Evolutionary conservation across 2,888 invertebrate genomes (phyloP).

Genomic region (Leptodirus hochenwartii): DNA sequence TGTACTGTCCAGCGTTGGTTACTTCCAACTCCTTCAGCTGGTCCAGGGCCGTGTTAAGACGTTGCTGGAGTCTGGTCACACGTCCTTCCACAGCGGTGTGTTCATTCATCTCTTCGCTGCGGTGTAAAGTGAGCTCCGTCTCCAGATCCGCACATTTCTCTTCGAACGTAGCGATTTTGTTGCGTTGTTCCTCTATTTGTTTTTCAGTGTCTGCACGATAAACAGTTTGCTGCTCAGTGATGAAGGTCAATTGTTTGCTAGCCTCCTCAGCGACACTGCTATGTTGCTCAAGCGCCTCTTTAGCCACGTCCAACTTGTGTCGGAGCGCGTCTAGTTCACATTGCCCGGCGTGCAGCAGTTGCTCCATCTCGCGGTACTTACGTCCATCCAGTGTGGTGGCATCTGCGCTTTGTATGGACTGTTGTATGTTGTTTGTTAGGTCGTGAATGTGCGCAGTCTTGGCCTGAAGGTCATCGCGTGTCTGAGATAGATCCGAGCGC

Average conservation of each 20-base stretch:
- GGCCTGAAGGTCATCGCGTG: conserved; percentile 38
- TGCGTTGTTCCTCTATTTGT: conserved; percentile 39
- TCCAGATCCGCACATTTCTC: conserved; percentile 46
- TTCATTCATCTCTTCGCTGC: too few relatives aligned
- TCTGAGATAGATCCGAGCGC: conserved; percentile 36
- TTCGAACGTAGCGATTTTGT: conserved; percentile 37
- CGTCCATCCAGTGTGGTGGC: conserved; percentile 43
- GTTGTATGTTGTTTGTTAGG: conserved; percentile 46
- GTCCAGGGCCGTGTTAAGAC: conserved; percentile 15
- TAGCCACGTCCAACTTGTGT: conserved; percentile 52
- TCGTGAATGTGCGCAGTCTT: conserved; percentile 50
- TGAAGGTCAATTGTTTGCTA: conserved; percentile 51
- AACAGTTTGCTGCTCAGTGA: conserved; percentile 24
- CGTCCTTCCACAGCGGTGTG: too few relatives aligned
- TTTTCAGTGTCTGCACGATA: conserved; percentile 37
- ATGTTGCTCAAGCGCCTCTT: conserved; percentile 68
- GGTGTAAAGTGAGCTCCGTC: too few relatives aligned
- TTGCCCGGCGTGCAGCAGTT: conserved; percentile 40
- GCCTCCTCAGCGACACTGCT: conserved; percentile 67
- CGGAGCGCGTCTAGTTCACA: conserved; percentile 47
- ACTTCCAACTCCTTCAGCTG: conserved; percentile 37
- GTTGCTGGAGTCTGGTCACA: background rate
- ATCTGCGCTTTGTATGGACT: conserved; percentile 28
- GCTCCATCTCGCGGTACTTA: conserved; percentile 50
- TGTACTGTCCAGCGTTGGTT: conserved; percentile 41